Evolutionary conservation across 2,888 invertebrate genomes (phyloP), one percentile per base, ranked within the genome.

Genomic region (Actias luna): DNA sequence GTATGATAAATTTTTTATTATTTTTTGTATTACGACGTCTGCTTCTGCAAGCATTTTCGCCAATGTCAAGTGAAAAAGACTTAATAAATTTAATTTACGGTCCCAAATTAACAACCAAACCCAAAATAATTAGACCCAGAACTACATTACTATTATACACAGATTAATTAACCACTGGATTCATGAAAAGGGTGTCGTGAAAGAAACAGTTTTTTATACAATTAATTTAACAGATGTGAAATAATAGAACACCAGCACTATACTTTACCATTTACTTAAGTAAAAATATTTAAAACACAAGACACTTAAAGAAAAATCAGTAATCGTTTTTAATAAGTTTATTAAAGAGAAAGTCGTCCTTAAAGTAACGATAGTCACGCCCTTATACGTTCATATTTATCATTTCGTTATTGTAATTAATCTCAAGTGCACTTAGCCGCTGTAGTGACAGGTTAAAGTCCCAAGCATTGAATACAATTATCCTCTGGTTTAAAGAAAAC

Each of bases 321-420:
- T 16, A 25, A 25, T 16, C 18, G 25, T 35, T 50, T 35, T 65
- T 50, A 22, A 50, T 50, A 25, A 62, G 65, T 72, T 70, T 67
- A 69, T 71, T 69, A 70, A 70, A 77, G 78, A 80, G 85, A 85
- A 83, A 85, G 84, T 75, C 71, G 66, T 74, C 76, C 76, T 77
- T 74, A 64, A 63, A 62, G 33, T 39, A 61, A 65, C 55, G 61
- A 66, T 67, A 68, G 66, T 71, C 68, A 67, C 59, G 68, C 62
- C 68, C 67, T 63, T 66, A 57, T 62, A 50, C 67, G 69, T 72
- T 74, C 73, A 73, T 73, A 73, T 76, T 73, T 73, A 55, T 55
- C 29, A 55, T 29, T 78, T 50, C 46, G 75, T 76, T 78, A 75
- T 78, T 77, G 72, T 79, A 81, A 84, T 84, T 83, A 80, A 77